Percentiles rank a stretch among this genome's conserved stretches.
Conservation (phyloP, 2,888 invertebrate genomes). For the Dasysyrphus albostriatus region DNA sequence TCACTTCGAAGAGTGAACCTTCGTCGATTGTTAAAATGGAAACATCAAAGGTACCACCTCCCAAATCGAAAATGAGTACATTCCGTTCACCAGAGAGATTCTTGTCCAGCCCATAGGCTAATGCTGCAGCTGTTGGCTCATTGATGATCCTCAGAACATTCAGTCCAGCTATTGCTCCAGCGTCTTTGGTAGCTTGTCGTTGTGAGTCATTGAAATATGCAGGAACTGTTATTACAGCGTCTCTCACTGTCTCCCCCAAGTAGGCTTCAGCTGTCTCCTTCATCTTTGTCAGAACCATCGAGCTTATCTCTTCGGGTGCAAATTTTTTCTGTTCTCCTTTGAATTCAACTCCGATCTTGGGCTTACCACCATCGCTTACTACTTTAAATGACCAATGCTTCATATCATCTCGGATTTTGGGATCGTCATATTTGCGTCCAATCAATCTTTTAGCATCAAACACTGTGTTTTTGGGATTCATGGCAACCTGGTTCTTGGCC, state of each 20-base stretch:
- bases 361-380: constrained; percentile 89
- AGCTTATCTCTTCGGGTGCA: constrained; percentile 94
- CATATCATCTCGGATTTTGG: constrained; percentile 94
- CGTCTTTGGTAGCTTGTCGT: constrained; percentile 95
- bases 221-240: constrained; percentile 94
- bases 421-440: constrained; percentile 93
- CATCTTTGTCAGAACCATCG: constrained; percentile 96
- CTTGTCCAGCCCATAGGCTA: constrained; percentile 94
- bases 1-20: constrained; percentile 94
- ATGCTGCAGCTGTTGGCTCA: constrained; percentile 95
- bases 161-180: constrained; percentile 93
- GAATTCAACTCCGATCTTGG: constrained; percentile 91
- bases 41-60: constrained; percentile 96
- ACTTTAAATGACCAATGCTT: constrained; percentile 97
- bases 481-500: constrained; percentile 91
- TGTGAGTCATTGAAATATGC: constrained; percentile 95
- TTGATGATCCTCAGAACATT: constrained; percentile 95
- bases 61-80: constrained; percentile 86
- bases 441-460: constrained; percentile 97
- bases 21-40: constrained; percentile 97
- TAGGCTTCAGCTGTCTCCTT: constrained; percentile 91
- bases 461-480: constrained; percentile 94
- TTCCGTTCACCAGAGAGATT: constrained; percentile 91
- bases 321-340: constrained; percentile 94
- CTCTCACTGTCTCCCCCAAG: constrained; percentile 91